phyloP scores from a whole-genome alignment of 1,140 invertebrate species.

The Leptinotarsa undecemlineata region DNA sequence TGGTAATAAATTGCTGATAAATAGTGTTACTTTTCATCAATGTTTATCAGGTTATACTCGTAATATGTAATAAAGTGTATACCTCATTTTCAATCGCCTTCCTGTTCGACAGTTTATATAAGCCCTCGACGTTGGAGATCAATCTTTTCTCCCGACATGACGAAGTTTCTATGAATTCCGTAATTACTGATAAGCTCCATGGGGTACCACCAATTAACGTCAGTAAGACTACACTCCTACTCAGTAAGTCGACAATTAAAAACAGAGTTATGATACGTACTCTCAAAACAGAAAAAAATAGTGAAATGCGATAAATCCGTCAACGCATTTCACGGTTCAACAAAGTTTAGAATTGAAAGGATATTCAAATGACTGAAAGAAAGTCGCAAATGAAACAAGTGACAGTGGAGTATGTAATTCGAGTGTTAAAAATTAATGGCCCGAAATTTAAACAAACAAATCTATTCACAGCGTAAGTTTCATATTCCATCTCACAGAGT shows the following conservation, averaged over 20 bases:
- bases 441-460: no score
- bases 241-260: neutral
- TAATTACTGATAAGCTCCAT: neutral
- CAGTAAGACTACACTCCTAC: neutral
- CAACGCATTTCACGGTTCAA: neutral
- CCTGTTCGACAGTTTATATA: neutral
- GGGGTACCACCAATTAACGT: constrained; percentile 7
- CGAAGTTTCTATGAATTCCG: neutral
- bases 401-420: no score
- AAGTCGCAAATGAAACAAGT: no score
- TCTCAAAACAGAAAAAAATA: neutral
- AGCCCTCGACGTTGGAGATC: neutral
- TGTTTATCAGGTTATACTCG: no score
- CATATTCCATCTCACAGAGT: no score
- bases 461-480: no score
- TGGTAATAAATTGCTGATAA: no score
- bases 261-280: neutral
- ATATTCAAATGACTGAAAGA: neutral
- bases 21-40: no score
- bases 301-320: constrained; percentile 5
- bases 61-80: no score
- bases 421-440: no score
- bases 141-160: neutral
- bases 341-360: neutral
- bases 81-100: neutral